Base-by-base conservation (phyloP, 1,140 invertebrate species). In the Zaprionus ornatus region DNA sequence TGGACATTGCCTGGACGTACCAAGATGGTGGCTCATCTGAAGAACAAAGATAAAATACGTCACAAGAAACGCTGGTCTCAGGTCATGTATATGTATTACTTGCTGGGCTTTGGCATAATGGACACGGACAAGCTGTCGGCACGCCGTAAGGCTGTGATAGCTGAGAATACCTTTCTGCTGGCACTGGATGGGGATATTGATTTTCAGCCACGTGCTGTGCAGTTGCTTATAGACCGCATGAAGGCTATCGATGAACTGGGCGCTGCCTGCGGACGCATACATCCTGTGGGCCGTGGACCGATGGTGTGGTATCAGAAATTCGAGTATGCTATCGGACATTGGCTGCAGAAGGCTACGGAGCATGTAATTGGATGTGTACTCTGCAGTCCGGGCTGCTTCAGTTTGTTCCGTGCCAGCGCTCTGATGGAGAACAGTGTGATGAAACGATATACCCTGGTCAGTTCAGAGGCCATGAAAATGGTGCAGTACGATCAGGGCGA, bases 261-360 rank as follows among this genome's bases (percentile, higher is more conserved):
- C 17, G 97, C 97, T 10, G 98, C 97, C 40, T 99, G 98, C 93
- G 98, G 98, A 3, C 94, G 98, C 74, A 98, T 99, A 85, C 98
- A 99, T 94, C 98, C 98, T 0, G 95, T 98, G 66, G 98, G 98
- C 5, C 94, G 95, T 72, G 97, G 97, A 66, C 96, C 97, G 3
- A 97, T 98, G 95, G 96, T 97, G 19, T 98, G 97, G 97, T 98
- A 98, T 84, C 98, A 98, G 93, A 96, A 97, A 90, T 98, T 98
- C 86, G 98, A 98, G 93, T 98, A 98, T 85, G 97, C 98, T 3
- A 96, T 98, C 84, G 97, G 91, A 1, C 98, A 98, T 94, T 98
- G 98, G 98, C 94, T 98, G 52, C 98, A 98, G 93, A 98, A 98
- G 92, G 97, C 98, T n/a, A 98, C 98, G 0, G 98, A 98, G 92